Base-by-base conservation (phyloP, 2,888 invertebrate species). In the Rutpela maculata region DNA sequence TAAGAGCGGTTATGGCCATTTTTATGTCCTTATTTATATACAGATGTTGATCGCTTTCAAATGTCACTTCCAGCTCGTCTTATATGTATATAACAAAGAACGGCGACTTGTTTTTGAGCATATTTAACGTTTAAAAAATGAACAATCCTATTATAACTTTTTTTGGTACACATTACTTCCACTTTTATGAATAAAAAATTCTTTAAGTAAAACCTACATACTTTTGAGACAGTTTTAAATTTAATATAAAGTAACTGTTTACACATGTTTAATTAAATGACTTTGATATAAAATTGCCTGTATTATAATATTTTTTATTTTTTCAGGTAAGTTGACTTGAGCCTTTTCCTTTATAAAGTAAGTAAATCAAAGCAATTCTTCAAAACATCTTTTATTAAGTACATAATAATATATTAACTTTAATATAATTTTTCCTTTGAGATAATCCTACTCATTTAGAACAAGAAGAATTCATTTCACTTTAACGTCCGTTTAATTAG, bases 1-100 rank as follows among this genome's bases (percentile, higher is more conserved):
- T n/a, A 65, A 43, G 65, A 38, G 65, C 38, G 43, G 65, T 65
- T 65, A 65, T 65, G 65, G 65, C 35, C 65, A 19, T 50, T 43
- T 63, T 65, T 65, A 65, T 65, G 65, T 38, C n/a, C 38, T 35
- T 65, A 65, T 65, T 65, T 65, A 65, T 65, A 43, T 65, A 19
- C 65, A 18, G 65, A 65, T 18, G 18, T 15, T 18, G 35, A 65
- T 65, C 65, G 65, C 38, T 43, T 43, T n/a, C n/a, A 62, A 62
- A 15, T 62, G 12, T n/a, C 62, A 59, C 15, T 22, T 59, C 12
- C 10, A 59, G 19, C 59, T 59, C 15, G 59, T 59, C 59, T 19
- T 19, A 22, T 10, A 22, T 19, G 11, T 12, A 4, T 17, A 57
- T 9, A 15, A 19, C 59, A 59, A 59, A 59, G 22, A 7, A 22